Conservation (phyloP, 2,113 vertebrate genomes). For the Mastomys coucha region DNA sequence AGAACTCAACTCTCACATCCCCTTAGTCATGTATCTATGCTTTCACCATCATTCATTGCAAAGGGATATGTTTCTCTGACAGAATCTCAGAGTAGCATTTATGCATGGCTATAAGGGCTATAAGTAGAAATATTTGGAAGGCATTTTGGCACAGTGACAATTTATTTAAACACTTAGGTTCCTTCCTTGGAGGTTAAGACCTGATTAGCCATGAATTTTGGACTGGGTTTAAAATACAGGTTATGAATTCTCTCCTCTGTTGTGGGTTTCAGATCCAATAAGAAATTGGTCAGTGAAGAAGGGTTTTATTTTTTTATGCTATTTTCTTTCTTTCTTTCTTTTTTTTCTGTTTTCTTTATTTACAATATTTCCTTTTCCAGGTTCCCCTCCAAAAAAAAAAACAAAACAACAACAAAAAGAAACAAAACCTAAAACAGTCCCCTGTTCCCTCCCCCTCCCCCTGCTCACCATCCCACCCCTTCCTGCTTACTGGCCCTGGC, state of each 20-base stretch:
- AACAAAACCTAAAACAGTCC: too few relatives aligned
- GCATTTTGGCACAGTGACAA: not conserved
- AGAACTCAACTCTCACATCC: not conserved
- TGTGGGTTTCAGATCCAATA: not conserved
- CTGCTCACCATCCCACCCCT: too few relatives aligned
- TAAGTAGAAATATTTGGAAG: not conserved
- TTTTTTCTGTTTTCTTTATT: too few relatives aligned
- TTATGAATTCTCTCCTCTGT: not conserved
- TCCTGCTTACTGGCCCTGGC: too few relatives aligned
- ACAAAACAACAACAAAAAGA: too few relatives aligned
- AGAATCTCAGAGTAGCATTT: not conserved
- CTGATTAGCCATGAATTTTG: not conserved
- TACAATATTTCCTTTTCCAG: too few relatives aligned
- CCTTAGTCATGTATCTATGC: not conserved
- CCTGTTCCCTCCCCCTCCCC: too few relatives aligned
- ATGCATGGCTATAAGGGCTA: not conserved
- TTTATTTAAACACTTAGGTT: not conserved
- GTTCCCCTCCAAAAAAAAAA: too few relatives aligned
- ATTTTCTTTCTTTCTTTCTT: too few relatives aligned
- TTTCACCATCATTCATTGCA: too few relatives aligned
- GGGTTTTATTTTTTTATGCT: too few relatives aligned
- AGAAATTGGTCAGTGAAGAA: not conserved
- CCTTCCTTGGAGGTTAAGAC: not conserved
- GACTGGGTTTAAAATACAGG: not conserved
- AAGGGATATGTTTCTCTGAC: not conserved